Percentiles rank a stretch among this genome's conserved stretches.
Conservation (phyloP, 2,888 invertebrate genomes). For the Drosophila vallismaia region DNA sequence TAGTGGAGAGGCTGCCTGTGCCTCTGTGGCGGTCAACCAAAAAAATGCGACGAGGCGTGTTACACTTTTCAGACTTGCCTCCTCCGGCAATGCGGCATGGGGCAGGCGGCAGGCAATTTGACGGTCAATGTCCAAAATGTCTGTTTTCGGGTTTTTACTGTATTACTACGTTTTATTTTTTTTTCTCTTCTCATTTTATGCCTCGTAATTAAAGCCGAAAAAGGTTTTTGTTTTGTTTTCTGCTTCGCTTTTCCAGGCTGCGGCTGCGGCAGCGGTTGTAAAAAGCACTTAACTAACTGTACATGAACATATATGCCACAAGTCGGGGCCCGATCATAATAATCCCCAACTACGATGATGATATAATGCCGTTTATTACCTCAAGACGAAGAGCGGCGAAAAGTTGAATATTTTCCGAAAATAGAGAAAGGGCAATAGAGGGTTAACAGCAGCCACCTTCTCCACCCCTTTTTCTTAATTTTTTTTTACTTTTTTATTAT, state of each 20-base stretch:
- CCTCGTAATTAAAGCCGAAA: constrained; percentile 67
- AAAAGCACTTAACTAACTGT: constrained; percentile 50
- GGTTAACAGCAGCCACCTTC: constrained; percentile 3
- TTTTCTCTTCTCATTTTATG: constrained; percentile 42
- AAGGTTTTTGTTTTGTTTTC: constrained; percentile 54
- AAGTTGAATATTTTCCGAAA: no score
- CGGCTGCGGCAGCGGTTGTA: constrained; percentile 4
- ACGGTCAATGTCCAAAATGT: constrained; percentile 41
- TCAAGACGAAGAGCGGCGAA: background rate
- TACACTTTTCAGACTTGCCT: constrained; percentile 31
- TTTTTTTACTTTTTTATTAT: background rate
- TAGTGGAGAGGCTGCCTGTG: constrained; percentile 1
- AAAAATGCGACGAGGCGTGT: constrained; percentile 45
- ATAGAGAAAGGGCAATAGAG: background rate
- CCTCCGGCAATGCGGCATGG: background rate
- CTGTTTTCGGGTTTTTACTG: constrained; percentile 35
- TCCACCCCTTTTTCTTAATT: background rate
- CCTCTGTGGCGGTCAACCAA: constrained; percentile 14
- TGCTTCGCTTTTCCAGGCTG: constrained; percentile 34
- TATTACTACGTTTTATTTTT: constrained; percentile 9
- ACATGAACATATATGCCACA: constrained; percentile 31
- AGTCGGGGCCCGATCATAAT: constrained; percentile 20
- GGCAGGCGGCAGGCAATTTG: constrained; percentile 20
- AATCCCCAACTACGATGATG: constrained; percentile 14
- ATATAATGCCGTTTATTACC: constrained; percentile 32